Evolutionary conservation across 2,797 vertebrate species (phyloP).

Genomic region (Tangara arthus): DNA sequence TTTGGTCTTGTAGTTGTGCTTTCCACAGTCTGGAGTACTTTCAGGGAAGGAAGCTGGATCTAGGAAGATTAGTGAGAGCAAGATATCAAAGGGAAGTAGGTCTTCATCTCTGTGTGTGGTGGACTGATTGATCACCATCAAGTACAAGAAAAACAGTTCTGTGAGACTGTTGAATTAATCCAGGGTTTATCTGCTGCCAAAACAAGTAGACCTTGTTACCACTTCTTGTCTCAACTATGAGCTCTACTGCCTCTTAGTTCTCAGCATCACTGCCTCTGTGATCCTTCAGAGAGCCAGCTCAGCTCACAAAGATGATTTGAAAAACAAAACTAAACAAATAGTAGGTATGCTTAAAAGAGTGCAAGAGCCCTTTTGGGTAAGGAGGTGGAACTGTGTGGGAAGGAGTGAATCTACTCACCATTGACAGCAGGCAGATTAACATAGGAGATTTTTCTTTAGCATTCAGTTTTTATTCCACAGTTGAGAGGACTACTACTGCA

Average conservation of each 20-base stretch:
- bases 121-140: not conserved
- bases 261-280: not conserved
- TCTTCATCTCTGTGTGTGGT: not conserved
- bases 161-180: not conserved
- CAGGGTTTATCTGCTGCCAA: not conserved
- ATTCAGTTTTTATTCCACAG: not conserved
- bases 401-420: not conserved
- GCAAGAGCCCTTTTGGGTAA: not conserved
- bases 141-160: not conserved
- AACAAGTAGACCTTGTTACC: not conserved
- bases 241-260: not conserved
- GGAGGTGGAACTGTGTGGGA: not conserved
- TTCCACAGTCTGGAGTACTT: not conserved
- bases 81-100: not conserved
- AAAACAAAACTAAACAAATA: not conserved
- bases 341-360: not conserved
- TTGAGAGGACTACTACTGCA: not conserved
- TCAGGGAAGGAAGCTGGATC: not conserved
- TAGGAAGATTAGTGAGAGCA: not conserved
- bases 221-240: not conserved
- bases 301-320: not conserved
- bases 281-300: not conserved
- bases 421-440: not conserved
- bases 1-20: not conserved
- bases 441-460: not conserved